These are phyloP conservation scores for Hafferia zeledoni DNA, from an alignment of 2,797 vertebrate species.

Conservation along the genomic window DNA sequence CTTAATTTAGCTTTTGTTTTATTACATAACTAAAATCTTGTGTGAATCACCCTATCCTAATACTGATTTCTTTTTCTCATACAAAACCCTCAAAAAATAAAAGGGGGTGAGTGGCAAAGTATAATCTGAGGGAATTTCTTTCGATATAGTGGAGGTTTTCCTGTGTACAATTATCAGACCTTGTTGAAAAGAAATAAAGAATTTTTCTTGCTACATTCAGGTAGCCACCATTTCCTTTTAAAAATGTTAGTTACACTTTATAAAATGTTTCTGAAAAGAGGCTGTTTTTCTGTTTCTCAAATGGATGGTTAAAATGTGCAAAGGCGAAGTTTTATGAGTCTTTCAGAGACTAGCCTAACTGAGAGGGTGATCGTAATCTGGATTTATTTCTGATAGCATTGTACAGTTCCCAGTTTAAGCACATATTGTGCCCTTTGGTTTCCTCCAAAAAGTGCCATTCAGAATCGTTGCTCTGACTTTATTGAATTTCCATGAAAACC, in stretches of 20 bases:
- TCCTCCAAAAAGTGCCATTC: not conserved
- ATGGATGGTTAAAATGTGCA: not conserved
- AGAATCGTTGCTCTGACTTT: not conserved
- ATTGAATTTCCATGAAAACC: not conserved
- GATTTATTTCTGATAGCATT: not conserved
- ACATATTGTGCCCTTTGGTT: not conserved
- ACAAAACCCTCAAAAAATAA: not conserved
- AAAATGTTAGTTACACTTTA: not conserved
- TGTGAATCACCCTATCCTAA: not conserved
- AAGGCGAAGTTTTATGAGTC: not conserved
- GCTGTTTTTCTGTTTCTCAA: not conserved
- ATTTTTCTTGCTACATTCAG: not conserved
- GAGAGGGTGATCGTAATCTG: not conserved
- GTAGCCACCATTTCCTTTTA: not conserved
- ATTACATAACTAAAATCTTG: slow-evolving; percentile 37
- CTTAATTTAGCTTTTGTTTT: not conserved
- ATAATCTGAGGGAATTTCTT: not conserved
- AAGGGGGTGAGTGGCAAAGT: not conserved
- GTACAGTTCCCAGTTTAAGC: not conserved
- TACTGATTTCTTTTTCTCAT: not conserved
- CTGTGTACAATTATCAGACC: not conserved
- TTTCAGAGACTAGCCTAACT: not conserved
- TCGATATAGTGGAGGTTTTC: not conserved
- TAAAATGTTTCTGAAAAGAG: not conserved
- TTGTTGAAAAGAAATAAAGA: not conserved